phyloP scores from a whole-genome alignment of 1,140 invertebrate genomes.

The Saccostrea glomerata region DNA sequence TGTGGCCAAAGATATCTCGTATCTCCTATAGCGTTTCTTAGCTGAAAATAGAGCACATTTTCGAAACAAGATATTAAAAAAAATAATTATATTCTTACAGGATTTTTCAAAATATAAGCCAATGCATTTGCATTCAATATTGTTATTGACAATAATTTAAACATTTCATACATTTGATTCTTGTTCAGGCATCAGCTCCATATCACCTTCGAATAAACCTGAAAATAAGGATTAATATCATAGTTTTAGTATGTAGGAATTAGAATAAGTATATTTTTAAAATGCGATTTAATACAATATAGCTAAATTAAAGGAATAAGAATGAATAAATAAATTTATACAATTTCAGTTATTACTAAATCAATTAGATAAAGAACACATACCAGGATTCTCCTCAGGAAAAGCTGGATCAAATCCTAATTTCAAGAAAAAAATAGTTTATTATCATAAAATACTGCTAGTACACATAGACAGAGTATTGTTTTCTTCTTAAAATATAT shows the following conservation, averaged over 20 bases:
- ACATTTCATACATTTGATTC: conserved; percentile 52
- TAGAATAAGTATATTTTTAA: neutral
- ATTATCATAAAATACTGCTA: too few relatives aligned
- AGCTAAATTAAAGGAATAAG: neutral
- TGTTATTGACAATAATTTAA: neutral
- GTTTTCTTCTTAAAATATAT: too few relatives aligned
- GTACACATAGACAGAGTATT: too few relatives aligned
- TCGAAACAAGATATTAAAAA: neutral
- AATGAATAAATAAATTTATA: neutral
- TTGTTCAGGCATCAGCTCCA: conserved; percentile 60
- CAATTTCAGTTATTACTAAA: neutral
- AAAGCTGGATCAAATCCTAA: conserved; percentile 9
- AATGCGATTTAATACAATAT: neutral
- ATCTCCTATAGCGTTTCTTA: conserved; percentile 60
- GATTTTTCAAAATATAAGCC: neutral
- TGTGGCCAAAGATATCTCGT: conserved; percentile 55
- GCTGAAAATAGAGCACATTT: conserved; percentile 43
- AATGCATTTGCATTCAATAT: neutral
- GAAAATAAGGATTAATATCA: neutral
- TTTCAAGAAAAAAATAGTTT: too few relatives aligned
- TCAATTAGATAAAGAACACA: too few relatives aligned
- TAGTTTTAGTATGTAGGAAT: neutral
- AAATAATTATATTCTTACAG: too few relatives aligned
- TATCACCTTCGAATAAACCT: conserved; percentile 61
- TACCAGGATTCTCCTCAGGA: conserved; percentile 18